These are phyloP conservation scores for Caenorhabditis virilis DNA, from an alignment of 2,888 invertebrate species.

Conservation along the genomic window DNA sequence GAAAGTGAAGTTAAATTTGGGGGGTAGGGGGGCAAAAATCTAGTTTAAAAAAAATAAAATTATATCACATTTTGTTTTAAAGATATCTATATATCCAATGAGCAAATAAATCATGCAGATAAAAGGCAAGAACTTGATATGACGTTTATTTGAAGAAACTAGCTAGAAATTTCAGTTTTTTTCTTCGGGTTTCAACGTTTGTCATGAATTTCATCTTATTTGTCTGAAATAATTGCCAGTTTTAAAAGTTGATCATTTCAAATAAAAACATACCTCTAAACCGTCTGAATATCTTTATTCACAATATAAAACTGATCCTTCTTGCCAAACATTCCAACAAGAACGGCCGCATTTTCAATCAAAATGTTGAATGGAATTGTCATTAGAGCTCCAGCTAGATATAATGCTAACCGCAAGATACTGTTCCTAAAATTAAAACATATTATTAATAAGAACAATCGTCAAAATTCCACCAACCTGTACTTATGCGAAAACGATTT, in stretches of 20 bases:
- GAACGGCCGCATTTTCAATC: constrained; percentile 92
- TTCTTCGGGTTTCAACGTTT: no score
- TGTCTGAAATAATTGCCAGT: not conserved
- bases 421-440: constrained; percentile 61
- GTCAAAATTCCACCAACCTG: constrained; percentile 46
- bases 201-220: no score
- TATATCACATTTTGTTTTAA: no score
- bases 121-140: not conserved
- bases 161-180: no score
- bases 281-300: constrained; percentile 75
- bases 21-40: no score
- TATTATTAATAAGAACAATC: not conserved
- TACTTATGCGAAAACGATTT: constrained; percentile 82
- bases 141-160: not conserved
- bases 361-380: constrained; percentile 91
- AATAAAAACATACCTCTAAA: constrained; percentile 4
- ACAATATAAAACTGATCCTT: constrained; percentile 97
- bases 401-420: constrained; percentile 59
- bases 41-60: no score
- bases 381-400: constrained; percentile 79
- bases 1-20: no score
- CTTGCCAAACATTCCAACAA: constrained; percentile 90
- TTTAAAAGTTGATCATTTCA: not conserved
- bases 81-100: no score
- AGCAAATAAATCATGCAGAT: not conserved